These are phyloP conservation scores for Cephus rjabovi DNA, from an alignment of 2,888 invertebrate genomes.

Conservation along the genomic window DNA sequence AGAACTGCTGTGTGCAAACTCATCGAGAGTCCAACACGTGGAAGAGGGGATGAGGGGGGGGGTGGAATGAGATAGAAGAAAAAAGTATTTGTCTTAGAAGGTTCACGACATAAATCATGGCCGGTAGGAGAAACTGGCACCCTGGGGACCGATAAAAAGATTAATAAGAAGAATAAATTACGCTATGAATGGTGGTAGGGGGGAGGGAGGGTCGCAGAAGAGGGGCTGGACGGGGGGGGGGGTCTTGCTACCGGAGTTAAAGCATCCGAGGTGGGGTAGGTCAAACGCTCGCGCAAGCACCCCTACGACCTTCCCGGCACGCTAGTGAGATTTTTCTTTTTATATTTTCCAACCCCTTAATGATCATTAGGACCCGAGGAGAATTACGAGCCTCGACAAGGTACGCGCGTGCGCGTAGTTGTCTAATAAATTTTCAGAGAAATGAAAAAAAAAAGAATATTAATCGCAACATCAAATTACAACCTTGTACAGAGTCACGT, in stretches of 20 bases:
- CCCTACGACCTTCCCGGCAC: neutral
- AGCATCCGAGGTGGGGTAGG: neutral
- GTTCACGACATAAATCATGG: constrained; percentile 1
- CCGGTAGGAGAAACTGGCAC: neutral
- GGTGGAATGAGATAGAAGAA: neutral
- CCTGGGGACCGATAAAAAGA: constrained; percentile 3
- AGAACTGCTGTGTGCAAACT: neutral
- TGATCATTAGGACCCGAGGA: constrained; percentile 39
- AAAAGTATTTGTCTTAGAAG: constrained; percentile 6
- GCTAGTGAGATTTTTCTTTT: neutral
- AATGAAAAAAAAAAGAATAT: neutral
- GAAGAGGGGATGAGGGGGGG: neutral
- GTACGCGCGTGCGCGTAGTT: neutral
- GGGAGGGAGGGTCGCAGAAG: neutral
- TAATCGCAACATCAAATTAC: neutral
- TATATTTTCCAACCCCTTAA: constrained; percentile 29
- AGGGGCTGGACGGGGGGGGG: neutral
- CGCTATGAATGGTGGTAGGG: neutral
- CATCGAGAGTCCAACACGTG: neutral
- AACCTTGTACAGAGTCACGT: neutral
- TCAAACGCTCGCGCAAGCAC: neutral
- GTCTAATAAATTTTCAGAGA: neutral
- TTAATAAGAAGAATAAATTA: constrained; percentile 8
- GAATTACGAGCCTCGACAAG: constrained; percentile 16
- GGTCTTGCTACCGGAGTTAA: neutral